Evolutionary conservation across 2,888 invertebrate species (phyloP), one percentile per base, ranked within the genome.

Genomic region (Dastarcus helophoroides): DNA sequence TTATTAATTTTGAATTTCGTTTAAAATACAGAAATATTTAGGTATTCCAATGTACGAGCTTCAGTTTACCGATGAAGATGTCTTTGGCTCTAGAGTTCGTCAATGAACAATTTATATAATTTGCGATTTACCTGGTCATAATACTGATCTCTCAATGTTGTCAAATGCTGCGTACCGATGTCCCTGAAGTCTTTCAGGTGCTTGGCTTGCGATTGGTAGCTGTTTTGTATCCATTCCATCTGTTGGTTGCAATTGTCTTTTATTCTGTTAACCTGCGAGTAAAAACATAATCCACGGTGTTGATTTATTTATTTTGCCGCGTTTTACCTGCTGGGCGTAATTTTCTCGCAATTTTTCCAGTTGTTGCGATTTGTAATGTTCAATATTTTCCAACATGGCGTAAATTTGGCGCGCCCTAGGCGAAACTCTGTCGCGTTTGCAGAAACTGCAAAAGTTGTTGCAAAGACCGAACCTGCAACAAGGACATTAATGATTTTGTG

Each of bases 181-280:
- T 93, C 91, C 39, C 90, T 69, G 47, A 94, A 83, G 53, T 89
- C 89, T 48, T 79, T 75, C 30, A 90, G 67, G 56, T 89, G 83
- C 49, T 79, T 82, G 26, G 86, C 78, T 63, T 93, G 93, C 19
- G 78, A 72, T 47, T 83, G 79, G 59, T 94, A 94, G 56, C 89
- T 91, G 54, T 77, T 84, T 52, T 90, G 80, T 43, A 94, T 85
- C 78, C 86, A 86, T 51, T 93, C 93, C 65, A 91, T 82, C 65
- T 93, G 93, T 56, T 85, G 85, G 14, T 81, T 76, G 57, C 93
- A 94, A 54, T 94, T 93, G 53, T 93, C 91, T 53, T 85, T 82
- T 49, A 94, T 90, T 41, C 85, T 73, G 59, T 82, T 81, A 45
- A 91, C 88, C 79, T 53, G 29, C 11, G 11, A 14, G 7, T 23